A percentile compares a stretch with the other conserved stretches of the same genome.
Evolutionary conservation across 2,797 vertebrate species (phyloP).

Genomic region (Sebastes diaconus): DNA sequence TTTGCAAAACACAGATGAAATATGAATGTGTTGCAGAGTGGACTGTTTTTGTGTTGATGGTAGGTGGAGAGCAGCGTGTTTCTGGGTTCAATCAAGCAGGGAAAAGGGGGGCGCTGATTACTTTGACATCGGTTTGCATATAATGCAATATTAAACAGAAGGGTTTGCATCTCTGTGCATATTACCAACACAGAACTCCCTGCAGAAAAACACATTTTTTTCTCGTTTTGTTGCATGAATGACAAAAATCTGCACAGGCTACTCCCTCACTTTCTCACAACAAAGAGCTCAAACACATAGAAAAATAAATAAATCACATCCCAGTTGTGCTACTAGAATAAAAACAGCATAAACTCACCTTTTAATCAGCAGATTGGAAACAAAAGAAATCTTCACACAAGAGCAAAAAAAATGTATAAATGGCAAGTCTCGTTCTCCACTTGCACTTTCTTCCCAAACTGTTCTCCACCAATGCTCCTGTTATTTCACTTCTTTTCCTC

Average conservation of each 20-base stretch:
- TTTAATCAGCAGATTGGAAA: constrained; percentile 23
- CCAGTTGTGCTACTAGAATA: not conserved
- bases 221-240: not conserved
- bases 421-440: constrained; percentile 49
- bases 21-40: not conserved
- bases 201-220: not conserved
- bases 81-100: not conserved
- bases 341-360: constrained; percentile 64
- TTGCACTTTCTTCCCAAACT: constrained; percentile 38
- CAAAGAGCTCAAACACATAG: not conserved
- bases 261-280: constrained; percentile 18
- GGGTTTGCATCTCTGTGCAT: not conserved
- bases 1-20: not conserved
- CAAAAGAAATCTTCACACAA: constrained; percentile 32
- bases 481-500: constrained; percentile 44
- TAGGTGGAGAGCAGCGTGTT: not conserved
- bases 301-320: fast-evolving
- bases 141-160: not conserved
- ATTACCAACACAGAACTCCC: not conserved
- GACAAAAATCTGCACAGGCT: constrained; percentile 10
- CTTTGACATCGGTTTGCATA: constrained; percentile 16
- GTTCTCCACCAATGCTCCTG: constrained; percentile 36
- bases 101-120: not conserved
- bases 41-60: not conserved
- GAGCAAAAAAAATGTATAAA: not conserved